phyloP scores from a whole-genome alignment of 2,888 invertebrate genomes.

The Tenthredo notha region DNA sequence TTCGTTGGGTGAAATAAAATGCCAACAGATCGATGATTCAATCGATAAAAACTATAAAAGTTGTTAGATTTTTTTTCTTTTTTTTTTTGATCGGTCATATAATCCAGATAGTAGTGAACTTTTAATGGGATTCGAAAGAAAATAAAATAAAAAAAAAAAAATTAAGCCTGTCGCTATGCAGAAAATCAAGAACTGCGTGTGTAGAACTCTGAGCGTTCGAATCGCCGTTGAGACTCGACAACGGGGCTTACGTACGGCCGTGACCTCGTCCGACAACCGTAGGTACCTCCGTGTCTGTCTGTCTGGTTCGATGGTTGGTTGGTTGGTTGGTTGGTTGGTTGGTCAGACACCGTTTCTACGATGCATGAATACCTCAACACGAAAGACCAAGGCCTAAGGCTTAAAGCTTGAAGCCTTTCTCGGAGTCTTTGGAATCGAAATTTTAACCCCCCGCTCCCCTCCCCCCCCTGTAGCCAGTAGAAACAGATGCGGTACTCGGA shows the following conservation, averaged over 20 bases:
- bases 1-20: not conserved
- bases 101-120: not conserved
- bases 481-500: not conserved
- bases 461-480: not conserved
- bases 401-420: not conserved
- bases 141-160: not conserved
- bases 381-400: not conserved
- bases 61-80: not conserved
- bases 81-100: not conserved
- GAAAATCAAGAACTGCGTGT: slow-evolving; percentile 21
- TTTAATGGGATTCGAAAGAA: not conserved
- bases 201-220: slow-evolving; percentile 4
- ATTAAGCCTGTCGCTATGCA: slow-evolving; percentile 36
- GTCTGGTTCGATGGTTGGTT: not conserved
- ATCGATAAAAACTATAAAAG: not conserved
- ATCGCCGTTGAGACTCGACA: not conserved
- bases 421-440: slow-evolving; percentile 19
- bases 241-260: slow-evolving; percentile 52
- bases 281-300: slow-evolving; percentile 33
- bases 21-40: not conserved
- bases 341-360: slow-evolving; percentile 24
- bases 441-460: not conserved
- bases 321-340: slow-evolving; percentile 20
- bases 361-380: slow-evolving; percentile 22
- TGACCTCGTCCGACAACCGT: slow-evolving; percentile 54